Evolutionary conservation across 2,888 invertebrate species (phyloP).

Genomic region (Nemurella pictetii): DNA sequence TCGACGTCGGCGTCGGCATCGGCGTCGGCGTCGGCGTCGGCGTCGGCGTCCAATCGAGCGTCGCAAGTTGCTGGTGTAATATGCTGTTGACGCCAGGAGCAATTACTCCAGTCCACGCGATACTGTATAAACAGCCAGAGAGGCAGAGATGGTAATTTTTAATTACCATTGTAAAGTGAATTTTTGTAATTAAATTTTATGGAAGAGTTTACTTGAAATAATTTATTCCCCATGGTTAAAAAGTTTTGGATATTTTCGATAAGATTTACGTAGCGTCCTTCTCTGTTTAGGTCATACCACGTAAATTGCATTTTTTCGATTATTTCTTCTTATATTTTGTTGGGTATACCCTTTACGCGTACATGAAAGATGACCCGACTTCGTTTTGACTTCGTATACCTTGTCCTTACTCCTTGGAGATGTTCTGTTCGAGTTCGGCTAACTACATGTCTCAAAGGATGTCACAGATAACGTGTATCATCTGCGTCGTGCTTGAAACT

Average conservation of each 20-base stretch:
- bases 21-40: neutral
- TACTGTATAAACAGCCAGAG: neutral
- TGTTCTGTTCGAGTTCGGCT: too few species aligned
- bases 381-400: too few species aligned
- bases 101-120: neutral
- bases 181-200: constrained; percentile 29
- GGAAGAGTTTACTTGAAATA: constrained; percentile 16
- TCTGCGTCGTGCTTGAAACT: too few species aligned
- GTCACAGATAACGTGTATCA: too few species aligned
- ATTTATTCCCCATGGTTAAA: neutral
- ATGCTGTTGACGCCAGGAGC: neutral
- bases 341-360: too few species aligned
- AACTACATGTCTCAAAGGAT: too few species aligned
- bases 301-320: too few species aligned
- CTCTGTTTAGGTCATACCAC: too few species aligned
- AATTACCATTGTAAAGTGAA: constrained; percentile 16
- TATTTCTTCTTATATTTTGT: too few species aligned
- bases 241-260: neutral
- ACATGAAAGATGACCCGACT: too few species aligned
- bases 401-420: too few species aligned
- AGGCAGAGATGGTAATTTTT: constrained; percentile 8
- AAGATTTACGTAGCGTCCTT: neutral
- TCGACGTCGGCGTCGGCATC: neutral
- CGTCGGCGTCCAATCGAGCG: neutral
- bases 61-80: neutral